A percentile compares a stretch with the other conserved stretches of the same genome.
Conservation (phyloP, 2,888 invertebrate species). For the Drosophila limbata region DNA sequence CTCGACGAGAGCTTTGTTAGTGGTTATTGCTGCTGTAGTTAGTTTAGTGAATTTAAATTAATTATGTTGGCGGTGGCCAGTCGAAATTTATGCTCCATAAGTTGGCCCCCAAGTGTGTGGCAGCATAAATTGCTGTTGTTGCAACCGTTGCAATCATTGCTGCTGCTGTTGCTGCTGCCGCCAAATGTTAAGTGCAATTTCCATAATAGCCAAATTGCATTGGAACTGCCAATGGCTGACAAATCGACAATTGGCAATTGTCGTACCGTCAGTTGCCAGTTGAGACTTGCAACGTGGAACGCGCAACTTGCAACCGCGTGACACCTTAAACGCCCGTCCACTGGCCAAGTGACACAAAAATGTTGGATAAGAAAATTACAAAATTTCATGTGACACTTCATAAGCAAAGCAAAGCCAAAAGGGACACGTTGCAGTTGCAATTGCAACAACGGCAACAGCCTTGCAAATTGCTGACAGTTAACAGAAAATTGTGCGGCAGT, state of each 20-base stretch:
- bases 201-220: constrained; percentile 74
- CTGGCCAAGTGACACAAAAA: constrained; percentile 39
- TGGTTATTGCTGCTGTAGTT: constrained; percentile 38
- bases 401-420: constrained; percentile 27
- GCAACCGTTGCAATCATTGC: constrained; percentile 18
- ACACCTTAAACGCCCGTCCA: constrained; percentile 71
- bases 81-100: constrained; percentile 73
- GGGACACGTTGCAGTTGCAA: constrained; percentile 18
- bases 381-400: constrained; percentile 80
- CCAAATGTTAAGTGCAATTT: constrained; percentile 58
- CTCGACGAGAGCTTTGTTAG: constrained; percentile 21
- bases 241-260: constrained; percentile 64
- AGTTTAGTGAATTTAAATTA: constrained; percentile 72
- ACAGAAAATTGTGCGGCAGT: constrained; percentile 25
- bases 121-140: constrained; percentile 65
- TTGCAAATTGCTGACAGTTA: constrained; percentile 47
- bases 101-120: constrained; percentile 76
- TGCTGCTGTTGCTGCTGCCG: constrained; percentile 12
- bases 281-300: background rate
- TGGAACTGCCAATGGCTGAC: constrained; percentile 66
- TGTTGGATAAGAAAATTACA: constrained; percentile 77
- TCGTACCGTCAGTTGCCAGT: constrained; percentile 25
- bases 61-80: constrained; percentile 66
- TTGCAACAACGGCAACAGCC: constrained; percentile 1
- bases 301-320: constrained; percentile 29